Evolutionary conservation across 2,888 invertebrate species (phyloP).

Genomic region (Drosophila fungiperda): DNA sequence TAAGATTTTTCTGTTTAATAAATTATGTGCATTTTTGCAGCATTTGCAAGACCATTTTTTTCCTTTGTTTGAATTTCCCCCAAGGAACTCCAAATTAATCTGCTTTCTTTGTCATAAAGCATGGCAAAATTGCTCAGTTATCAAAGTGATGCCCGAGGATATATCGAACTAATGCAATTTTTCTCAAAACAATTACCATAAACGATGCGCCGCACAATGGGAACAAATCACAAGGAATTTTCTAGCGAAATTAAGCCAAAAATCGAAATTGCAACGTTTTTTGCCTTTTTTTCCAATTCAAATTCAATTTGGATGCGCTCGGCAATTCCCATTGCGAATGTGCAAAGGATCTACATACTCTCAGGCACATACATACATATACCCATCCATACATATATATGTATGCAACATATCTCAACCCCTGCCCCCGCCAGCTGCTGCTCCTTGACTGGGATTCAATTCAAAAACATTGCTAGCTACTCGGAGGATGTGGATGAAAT

Average conservation of each 20-base stretch:
- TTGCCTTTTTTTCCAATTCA: slow-evolving; percentile 58
- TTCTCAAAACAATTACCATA: slow-evolving; percentile 47
- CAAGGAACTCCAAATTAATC: neutral
- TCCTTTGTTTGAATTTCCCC: neutral
- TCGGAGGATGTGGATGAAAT: slow-evolving; percentile 61
- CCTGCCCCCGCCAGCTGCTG: neutral
- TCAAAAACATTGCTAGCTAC: slow-evolving; percentile 65
- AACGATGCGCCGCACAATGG: slow-evolving; percentile 14
- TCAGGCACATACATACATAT: neutral
- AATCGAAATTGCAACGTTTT: slow-evolving; percentile 34
- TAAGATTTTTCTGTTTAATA: too few relatives aligned
- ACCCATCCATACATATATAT: neutral
- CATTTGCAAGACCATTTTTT: neutral
- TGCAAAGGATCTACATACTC: slow-evolving; percentile 31
- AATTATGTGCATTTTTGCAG: too few relatives aligned
- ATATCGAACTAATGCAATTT: slow-evolving; percentile 54
- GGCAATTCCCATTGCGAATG: slow-evolving; percentile 55
- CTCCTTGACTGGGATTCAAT: slow-evolving; percentile 46
- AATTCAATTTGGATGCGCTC: slow-evolving; percentile 62
- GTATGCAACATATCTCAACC: neutral
- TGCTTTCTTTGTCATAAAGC: slow-evolving; percentile 12
- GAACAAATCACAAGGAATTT: slow-evolving; percentile 36
- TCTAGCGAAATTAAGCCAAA: slow-evolving; percentile 27
- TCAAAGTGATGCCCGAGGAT: slow-evolving; percentile 63
- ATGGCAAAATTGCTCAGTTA: slow-evolving; percentile 15